Base-by-base conservation (phyloP, 2,797 vertebrate genomes). In the Percopsis omiscomaycus region DNA sequence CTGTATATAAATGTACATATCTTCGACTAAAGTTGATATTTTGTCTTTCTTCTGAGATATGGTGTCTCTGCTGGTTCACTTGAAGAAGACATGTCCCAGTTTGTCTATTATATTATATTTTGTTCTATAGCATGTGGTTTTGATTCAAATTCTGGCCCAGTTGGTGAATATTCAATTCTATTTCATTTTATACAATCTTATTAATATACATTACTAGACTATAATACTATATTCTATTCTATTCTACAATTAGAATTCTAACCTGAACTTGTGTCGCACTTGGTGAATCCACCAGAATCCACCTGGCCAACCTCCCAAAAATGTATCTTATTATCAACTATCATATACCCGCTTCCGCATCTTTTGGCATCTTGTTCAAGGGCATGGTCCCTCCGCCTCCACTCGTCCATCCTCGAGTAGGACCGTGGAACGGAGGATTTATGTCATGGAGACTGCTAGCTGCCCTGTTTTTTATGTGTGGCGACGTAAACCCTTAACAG, bases 401-500 rank as follows among this genome's bases (percentile, higher is more conserved):
- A 30, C 44, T 58, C 10, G 29, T 56, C 47, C 55, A 48, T 61
- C 53, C 71, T 28, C 45, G 62, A 66, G 76, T 64, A 75, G 66
- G 56, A 63, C 60, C 50, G 64, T 63, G 55, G 53, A 62, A 32
- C 55, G 6, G 32, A 56, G 73, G 77, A 86, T 89, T 89, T 86
- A 84, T 86, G 66, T 68, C 54, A 44, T 56, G 55, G 64, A 37
- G 67, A 72, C 82, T 55, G 55, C 81, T 83, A 79, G 58, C 44
- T 65, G 42, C 15, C 71, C 61, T 84, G 67, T 86, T 81, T 79
- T 75, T 86, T 86, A 89, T 83, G 61, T 72, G 77, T 22, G 81
- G 47, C 47, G 63, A 55, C 85, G 78, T 86, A 89, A 91, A 90
- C 78, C 79, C 80, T 87, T 80, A 86, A 82, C 68, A 68, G 71